Conservation (phyloP, 1,140 invertebrate species). For the Bursaphelenchus mucronatus region DNA sequence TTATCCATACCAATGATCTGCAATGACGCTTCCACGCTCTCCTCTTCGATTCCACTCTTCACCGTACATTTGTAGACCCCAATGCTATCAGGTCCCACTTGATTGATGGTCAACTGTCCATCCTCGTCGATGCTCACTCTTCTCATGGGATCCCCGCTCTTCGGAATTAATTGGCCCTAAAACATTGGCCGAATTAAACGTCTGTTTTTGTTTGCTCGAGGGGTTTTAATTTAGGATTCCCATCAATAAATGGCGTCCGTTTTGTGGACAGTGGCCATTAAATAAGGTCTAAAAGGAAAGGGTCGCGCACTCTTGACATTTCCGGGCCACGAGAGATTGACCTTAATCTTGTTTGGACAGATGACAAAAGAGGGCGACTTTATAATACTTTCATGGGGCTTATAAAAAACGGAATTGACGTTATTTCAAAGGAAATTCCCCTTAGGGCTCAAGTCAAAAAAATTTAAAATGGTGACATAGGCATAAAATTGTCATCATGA, state of each 20-base stretch:
- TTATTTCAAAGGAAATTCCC: constrained; percentile 7
- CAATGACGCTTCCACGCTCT: constrained; percentile 38
- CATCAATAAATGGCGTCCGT: too few relatives aligned
- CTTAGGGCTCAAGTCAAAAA: constrained; percentile 17
- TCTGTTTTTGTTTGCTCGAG: too few relatives aligned
- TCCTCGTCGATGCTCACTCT: constrained; percentile 49
- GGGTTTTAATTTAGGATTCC: too few relatives aligned
- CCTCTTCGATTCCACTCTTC: constrained; percentile 35
- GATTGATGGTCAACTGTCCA: constrained; percentile 50
- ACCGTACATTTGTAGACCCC: constrained; percentile 53
- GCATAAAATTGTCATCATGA: too few relatives aligned
- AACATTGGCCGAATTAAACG: constrained; percentile 3
- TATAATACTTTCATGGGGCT: too few relatives aligned
- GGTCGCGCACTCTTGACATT: too few relatives aligned
- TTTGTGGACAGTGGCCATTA: too few relatives aligned
- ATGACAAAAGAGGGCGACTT: background rate
- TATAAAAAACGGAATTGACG: too few relatives aligned
- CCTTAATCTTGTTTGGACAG: constrained; percentile 1
- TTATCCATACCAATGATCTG: constrained; percentile 48
- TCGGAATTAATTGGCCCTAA: constrained; percentile 41
- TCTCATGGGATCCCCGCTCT: constrained; percentile 35
- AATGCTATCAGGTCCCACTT: constrained; percentile 59
- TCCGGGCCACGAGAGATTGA: too few relatives aligned
- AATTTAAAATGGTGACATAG: constrained; percentile 12
- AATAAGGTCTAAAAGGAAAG: too few relatives aligned